Base-by-base conservation (phyloP, 2,113 vertebrate genomes). In the Lepus timidus region DNA sequence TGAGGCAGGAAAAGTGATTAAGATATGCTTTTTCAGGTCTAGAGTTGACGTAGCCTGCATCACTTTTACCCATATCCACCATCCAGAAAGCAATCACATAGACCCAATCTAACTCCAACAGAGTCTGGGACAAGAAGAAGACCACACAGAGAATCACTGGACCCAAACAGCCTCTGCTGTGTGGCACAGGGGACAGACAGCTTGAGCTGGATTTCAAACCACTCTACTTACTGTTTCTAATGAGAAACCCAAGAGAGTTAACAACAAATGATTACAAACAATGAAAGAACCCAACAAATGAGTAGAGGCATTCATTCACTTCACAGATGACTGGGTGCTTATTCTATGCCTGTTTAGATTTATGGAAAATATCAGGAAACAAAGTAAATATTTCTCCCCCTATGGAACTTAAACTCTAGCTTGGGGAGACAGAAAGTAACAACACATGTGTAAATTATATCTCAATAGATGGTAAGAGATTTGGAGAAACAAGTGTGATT, bases 191-290 rank as follows among this genome's bases (percentile, higher is more conserved):
- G 22, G 25, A 75, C 25, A 74, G 33, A 81, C 85, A 31, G 27
- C 31, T 68, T 85, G 33, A 62, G 27, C 1, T 94, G 58, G 25
- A 49, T 75, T 94, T 88, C 73, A 85, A 73, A 23, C 31, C 5
- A 36, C 71, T 65, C 19, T 71, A n/a, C 19, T 85, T 49, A 49
- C 73, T 44, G 22, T 90, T 80, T 86, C 71, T 65, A n/a, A 61
- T 68, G 19, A 67, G 87, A 85, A 85, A 78, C 22, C 4, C 76
- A 82, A 85, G 55, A 91, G 20, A 64, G 79, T 71, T 86, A 88
- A 67, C 78, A 88, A 74, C 84, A 75, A 85, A 44, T 65, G 71
- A 52, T 70, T 76, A 87, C 0, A 16, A 68, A 86, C 64, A 39
- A n/a, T 68, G 29, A 83, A 61, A 88, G 27, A 85, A 64, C 33